Evolutionary conservation across 2,797 vertebrate genomes (phyloP), one percentile per base, ranked within the genome.

Genomic region (Peromyscus eremicus): DNA sequence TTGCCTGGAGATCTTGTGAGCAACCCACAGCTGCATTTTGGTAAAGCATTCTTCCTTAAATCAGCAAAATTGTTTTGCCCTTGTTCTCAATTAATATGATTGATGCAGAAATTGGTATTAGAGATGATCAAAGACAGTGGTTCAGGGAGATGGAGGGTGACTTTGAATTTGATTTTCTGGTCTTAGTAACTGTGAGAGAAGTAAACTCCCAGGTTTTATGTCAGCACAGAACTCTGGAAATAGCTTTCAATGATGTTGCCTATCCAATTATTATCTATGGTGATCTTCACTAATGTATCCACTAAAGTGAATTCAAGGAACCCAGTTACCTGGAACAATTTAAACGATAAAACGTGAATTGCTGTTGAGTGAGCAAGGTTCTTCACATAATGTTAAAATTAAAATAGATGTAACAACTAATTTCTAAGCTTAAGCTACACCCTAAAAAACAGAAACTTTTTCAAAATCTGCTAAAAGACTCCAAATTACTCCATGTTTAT

Each of bases 81-180:
- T 92, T 92, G 37, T 66, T 91, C 92, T 19, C 40, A 91, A 34
- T 82, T 92, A 95, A 91, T 83, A 92, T n/a, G 32, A 95, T 6
- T 91, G 49, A 40, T 85, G 37, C 27, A 85, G 84, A 96, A 62
- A 68, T 23, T 77, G 62, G 7, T 62, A 83, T 49, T 43, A 89
- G 37, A 3, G 70, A 40, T 84, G 37, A 96, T 55, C 43, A 75
- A 85, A 80, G 68, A 25, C 8, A 85, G 64, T 49, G 2, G 12
- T 17, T 79, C 11, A 12, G 27, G 62, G 62, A 92, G 17, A 66
- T 68, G 17, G n/a, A 81, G 23, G 34, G 49, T 84, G 13, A 43
- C 23, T 14, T 68, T 82, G 49, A 34, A 88, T 66, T 64, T 71
- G 46, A 77, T 94, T 49, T 93, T 94, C 57, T 79, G 27, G 68